Evolutionary conservation across 1,140 invertebrate species (phyloP).

Genomic region (Bombus turneri): DNA sequence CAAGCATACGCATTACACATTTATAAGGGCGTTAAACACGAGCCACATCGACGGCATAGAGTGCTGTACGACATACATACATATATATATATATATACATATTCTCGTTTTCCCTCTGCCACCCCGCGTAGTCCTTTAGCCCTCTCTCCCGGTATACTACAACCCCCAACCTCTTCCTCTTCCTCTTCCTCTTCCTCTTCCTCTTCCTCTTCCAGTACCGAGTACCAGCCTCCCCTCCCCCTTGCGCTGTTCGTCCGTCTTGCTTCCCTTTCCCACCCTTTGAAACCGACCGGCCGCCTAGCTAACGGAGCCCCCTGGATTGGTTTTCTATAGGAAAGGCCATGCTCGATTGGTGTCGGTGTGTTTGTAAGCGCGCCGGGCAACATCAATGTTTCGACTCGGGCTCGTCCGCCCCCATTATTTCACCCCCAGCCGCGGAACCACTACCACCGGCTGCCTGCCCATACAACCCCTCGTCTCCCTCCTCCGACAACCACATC

Average conservation of each 20-base stretch:
- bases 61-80: constrained; percentile 49
- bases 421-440: constrained; percentile 72
- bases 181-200: not conserved
- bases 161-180: not conserved
- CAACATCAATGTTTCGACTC: constrained; percentile 76
- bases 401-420: constrained; percentile 75
- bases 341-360: constrained; percentile 73
- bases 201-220: constrained; percentile 37
- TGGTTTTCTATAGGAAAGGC: constrained; percentile 69
- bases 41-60: constrained; percentile 68
- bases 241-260: not conserved
- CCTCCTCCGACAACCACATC: constrained; percentile 12
- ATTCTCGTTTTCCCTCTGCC: constrained; percentile 49
- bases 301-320: constrained; percentile 68
- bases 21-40: constrained; percentile 77
- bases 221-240: constrained; percentile 4
- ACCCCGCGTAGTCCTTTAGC: constrained; percentile 34
- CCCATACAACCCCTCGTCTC: constrained; percentile 31
- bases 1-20: constrained; percentile 74
- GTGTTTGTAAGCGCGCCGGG: constrained; percentile 72
- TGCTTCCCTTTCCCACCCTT: constrained; percentile 34
- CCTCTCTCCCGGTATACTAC: constrained; percentile 17
- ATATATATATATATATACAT: not conserved
- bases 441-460: constrained; percentile 54
- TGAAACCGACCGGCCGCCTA: constrained; percentile 64